These are phyloP conservation scores for Balanococcus diminutus DNA, from an alignment of 2,888 invertebrate species.

Conservation along the genomic window DNA sequence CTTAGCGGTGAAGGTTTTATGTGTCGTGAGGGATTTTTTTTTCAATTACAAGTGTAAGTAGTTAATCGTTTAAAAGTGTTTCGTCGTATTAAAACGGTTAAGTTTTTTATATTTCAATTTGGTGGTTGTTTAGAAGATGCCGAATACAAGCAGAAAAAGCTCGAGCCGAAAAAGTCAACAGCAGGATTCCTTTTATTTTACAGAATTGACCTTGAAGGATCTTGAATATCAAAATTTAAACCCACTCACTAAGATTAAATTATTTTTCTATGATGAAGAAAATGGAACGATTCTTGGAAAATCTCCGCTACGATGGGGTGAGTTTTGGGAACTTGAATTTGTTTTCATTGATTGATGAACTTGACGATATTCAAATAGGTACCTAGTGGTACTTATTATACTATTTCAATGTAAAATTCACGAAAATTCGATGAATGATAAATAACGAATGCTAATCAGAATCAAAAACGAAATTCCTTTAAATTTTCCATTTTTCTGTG, in stretches of 20 bases:
- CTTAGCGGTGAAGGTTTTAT: background rate
- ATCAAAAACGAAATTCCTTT: too few relatives aligned
- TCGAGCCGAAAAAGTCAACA: slow-evolving; percentile 32
- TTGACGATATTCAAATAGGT: too few relatives aligned
- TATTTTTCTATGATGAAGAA: slow-evolving; percentile 70
- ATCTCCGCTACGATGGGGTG: slow-evolving; percentile 82
- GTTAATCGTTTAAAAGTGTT: background rate
- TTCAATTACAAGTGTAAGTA: background rate
- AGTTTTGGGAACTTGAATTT: slow-evolving; percentile 63
- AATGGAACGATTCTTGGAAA: slow-evolving; percentile 77
- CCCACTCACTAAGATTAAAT: background rate
- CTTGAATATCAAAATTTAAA: slow-evolving; percentile 29
- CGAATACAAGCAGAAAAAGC: background rate
- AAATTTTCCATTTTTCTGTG: too few relatives aligned
- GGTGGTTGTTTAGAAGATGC: slow-evolving; percentile 9
- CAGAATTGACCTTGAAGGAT: slow-evolving; percentile 27
- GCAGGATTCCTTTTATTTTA: slow-evolving; percentile 21
- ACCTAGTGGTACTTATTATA: too few relatives aligned
- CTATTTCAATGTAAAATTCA: too few relatives aligned
- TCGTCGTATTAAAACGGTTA: background rate
- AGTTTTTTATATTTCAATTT: background rate
- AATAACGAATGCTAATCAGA: too few relatives aligned
- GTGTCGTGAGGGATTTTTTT: background rate
- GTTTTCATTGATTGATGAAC: too few relatives aligned
- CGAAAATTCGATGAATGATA: too few relatives aligned